phyloP scores from a whole-genome alignment of 2,113 vertebrate species.

The Myotis lucifugus region DNA sequence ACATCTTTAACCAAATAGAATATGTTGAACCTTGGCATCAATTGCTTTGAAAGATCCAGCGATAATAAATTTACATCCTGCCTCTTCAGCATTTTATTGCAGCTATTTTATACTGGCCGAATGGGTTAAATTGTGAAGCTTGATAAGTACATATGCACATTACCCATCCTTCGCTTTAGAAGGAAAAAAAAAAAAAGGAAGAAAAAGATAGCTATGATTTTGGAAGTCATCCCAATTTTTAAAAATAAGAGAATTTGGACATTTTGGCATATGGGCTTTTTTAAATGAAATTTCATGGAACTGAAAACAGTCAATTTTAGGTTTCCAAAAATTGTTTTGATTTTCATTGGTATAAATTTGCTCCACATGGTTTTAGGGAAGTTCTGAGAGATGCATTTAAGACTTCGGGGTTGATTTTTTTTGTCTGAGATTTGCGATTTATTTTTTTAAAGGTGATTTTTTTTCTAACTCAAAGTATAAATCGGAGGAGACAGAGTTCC shows the following conservation, averaged over 20 bases:
- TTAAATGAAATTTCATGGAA: constrained; percentile 84
- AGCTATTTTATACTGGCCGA: constrained; percentile 65
- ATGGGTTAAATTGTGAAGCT: constrained; percentile 80
- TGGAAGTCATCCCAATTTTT: constrained; percentile 83
- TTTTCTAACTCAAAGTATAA: constrained; percentile 49
- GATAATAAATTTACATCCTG: constrained; percentile 12
- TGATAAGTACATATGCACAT: constrained; percentile 78
- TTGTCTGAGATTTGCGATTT: constrained; percentile 66
- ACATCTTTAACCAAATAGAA: background rate
- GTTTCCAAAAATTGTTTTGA: constrained; percentile 84
- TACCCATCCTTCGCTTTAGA: constrained; percentile 75
- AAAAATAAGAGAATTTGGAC: constrained; percentile 84
- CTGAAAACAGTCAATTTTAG: constrained; percentile 84
- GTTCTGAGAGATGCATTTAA: constrained; percentile 79
- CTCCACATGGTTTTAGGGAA: constrained; percentile 82
- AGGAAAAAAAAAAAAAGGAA: constrained; percentile 61
- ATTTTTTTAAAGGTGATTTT: constrained; percentile 75
- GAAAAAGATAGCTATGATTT: constrained; percentile 81
- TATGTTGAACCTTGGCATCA: background rate
- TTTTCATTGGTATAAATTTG: constrained; percentile 83
- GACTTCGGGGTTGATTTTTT: constrained; percentile 40
- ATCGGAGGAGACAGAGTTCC: background rate
- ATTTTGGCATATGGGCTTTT: constrained; percentile 84
- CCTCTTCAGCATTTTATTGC: constrained; percentile 45
- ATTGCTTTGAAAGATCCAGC: background rate